Evolutionary conservation across 2,888 invertebrate species (phyloP).

Genomic region (Lycocerus yunnanus): DNA sequence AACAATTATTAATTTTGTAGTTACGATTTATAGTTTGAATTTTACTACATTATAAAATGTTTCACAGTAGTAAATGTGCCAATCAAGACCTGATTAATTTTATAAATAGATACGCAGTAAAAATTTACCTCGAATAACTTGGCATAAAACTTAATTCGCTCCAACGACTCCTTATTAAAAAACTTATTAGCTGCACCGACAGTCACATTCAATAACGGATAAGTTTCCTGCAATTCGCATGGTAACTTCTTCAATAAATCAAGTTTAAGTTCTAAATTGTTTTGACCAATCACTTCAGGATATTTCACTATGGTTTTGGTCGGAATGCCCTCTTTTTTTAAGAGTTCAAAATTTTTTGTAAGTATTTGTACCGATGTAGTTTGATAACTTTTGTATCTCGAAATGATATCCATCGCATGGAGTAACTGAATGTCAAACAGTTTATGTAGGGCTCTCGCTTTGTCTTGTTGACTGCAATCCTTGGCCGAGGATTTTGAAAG

Average conservation of each 20-base stretch:
- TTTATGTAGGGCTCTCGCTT: constrained; percentile 24
- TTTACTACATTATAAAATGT: no score
- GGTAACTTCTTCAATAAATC: constrained; percentile 38
- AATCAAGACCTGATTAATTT: no score
- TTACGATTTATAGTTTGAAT: not conserved
- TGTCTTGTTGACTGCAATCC: not conserved
- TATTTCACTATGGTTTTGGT: constrained; percentile 38
- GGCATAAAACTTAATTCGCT: not conserved
- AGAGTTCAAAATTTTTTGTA: constrained; percentile 40
- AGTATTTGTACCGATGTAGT: constrained; percentile 31
- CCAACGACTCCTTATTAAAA: constrained; percentile 24
- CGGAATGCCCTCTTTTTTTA: constrained; percentile 36
- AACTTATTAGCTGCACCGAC: constrained; percentile 31
- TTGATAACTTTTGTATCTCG: constrained; percentile 12
- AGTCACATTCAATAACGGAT: constrained; percentile 39
- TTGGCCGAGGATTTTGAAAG: not conserved
- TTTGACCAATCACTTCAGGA: constrained; percentile 44
- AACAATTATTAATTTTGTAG: no score
- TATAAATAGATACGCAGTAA: not conserved
- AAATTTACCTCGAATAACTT: not conserved
- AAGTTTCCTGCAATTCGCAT: constrained; percentile 40
- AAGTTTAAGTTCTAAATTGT: constrained; percentile 39
- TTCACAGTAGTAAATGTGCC: no score
- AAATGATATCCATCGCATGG: constrained; percentile 22
- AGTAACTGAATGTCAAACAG: constrained; percentile 25